Percentiles rank a stretch among this genome's conserved stretches.
phyloP scores from a whole-genome alignment of 2,113 vertebrate species.

The Epinephelus fuscoguttatus region DNA sequence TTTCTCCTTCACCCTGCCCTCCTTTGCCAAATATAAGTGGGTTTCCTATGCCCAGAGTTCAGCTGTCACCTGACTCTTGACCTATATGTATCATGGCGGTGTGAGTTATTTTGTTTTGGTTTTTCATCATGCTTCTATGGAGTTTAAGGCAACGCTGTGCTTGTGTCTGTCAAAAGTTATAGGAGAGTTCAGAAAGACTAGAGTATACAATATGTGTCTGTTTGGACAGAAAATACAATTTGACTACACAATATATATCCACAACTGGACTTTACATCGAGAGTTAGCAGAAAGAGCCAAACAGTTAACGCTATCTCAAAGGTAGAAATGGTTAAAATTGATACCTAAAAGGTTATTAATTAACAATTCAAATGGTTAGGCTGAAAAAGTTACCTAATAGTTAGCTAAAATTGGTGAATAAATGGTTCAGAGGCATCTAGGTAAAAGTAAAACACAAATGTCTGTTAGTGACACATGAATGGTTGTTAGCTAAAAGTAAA shows the following conservation, averaged over 20 bases:
- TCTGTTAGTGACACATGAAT: too few relatives aligned
- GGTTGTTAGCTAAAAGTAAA: too few relatives aligned
- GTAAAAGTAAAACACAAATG: neutral
- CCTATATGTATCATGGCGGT: constrained; percentile 35
- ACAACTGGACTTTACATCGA: neutral
- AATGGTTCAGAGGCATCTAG: neutral
- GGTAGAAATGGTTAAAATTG: neutral
- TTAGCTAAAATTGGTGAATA: neutral
- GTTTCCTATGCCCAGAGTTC: constrained; percentile 32
- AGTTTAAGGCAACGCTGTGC: neutral
- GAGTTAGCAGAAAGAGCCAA: neutral
- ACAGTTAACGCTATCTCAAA: neutral
- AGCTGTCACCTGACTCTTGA: constrained; percentile 59
- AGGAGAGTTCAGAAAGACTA: neutral
- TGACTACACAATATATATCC: neutral
- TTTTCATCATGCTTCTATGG: neutral
- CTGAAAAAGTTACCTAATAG: neutral
- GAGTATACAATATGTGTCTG: neutral
- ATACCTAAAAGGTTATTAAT: neutral
- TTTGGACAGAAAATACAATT: neutral
- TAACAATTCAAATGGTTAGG: too few relatives aligned
- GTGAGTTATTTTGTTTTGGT: constrained; percentile 70
- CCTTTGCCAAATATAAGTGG: constrained; percentile 50
- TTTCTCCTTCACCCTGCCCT: constrained; percentile 22
- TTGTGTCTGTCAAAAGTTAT: neutral